Evolutionary conservation across 1,140 invertebrate genomes (phyloP), one percentile per base, ranked within the genome.

Genomic region (Drosophila prosaltans): DNA sequence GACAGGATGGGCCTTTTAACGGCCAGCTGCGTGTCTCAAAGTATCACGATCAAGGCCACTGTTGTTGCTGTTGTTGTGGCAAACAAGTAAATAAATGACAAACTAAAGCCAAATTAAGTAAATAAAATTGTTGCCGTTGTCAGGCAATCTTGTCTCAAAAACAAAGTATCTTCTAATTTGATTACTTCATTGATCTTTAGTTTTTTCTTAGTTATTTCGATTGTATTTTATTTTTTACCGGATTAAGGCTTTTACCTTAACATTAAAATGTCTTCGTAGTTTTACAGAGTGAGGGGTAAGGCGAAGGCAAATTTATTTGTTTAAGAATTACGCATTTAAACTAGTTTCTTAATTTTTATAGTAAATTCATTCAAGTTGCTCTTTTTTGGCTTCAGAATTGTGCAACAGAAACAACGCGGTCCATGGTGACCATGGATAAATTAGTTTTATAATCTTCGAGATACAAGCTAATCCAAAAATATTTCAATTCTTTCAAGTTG

Each of bases 101-200:
- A 89, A 89, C 84, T 89, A 89, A 89, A 89, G 84, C 84, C 84
- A 89, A 89, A 89, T 89, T 89, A 89, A 89, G 84, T 89, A 89
- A 89, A 89, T 89, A 89, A 89, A 89, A 89, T 89, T 89, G 84
- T 89, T 89, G 84, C 73, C 72, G 78, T 80, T 86, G 83, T 86
- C 83, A 86, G 83, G 62, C 73, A 60, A n/a, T n/a, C n/a, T n/a
- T n/a, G n/a, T n/a, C n/a, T n/a, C n/a, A n/a, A n/a, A n/a, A n/a
- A n/a, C n/a, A n/a, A n/a, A n/a, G n/a, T n/a, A n/a, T n/a, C n/a
- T n/a, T n/a, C n/a, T n/a, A n/a, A 30, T 2, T 30, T 30, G 28
- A 30, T 30, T 2, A 30, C 4, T 30, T 30, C 4, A 30, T 2
- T 30, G 4, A 30, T 30, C 2, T 30, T 30, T 30, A 30, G n/a